Conservation (phyloP, 2,113 vertebrate genomes). For the Elgaria multicarinata region DNA sequence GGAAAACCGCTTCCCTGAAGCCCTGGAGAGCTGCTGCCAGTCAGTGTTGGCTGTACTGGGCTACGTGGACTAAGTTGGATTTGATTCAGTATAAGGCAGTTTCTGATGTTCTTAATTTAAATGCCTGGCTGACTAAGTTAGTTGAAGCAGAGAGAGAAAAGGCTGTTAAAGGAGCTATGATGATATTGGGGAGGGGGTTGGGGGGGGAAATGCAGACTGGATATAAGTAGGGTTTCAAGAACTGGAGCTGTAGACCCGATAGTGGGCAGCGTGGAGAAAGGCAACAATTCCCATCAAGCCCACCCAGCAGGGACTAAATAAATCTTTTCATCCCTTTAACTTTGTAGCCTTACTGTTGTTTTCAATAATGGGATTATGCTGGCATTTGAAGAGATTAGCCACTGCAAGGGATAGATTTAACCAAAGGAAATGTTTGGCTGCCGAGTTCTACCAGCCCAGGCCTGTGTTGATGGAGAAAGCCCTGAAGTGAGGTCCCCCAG, state of each 20-base stretch:
- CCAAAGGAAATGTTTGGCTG: not conserved
- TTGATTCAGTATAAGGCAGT: not conserved
- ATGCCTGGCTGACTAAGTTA: not conserved
- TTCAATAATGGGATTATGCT: slow-evolving; percentile 60
- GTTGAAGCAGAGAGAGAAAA: not conserved
- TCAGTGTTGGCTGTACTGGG: no score
- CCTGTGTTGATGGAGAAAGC: not conserved
- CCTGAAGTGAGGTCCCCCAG: no score
- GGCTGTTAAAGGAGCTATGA: no score
- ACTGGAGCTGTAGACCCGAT: accelerated
- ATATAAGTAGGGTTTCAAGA: no score
- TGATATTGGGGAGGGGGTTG: not conserved
- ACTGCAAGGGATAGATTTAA: slow-evolving; percentile 44
- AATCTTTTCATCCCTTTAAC: slow-evolving; percentile 33
- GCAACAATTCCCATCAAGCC: no score
- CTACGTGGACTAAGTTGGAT: no score
- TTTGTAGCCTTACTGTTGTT: slow-evolving; percentile 59
- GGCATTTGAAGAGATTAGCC: slow-evolving; percentile 65
- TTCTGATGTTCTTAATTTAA: not conserved
- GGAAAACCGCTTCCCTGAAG: not conserved
- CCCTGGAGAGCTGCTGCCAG: not conserved
- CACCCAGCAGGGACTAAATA: not conserved
- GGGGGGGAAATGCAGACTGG: not conserved
- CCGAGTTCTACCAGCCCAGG: slow-evolving; percentile 28
- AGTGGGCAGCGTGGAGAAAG: not conserved